Evolutionary conservation across 2,113 vertebrate genomes (phyloP).

Genomic region (Erinaceus europaeus): DNA sequence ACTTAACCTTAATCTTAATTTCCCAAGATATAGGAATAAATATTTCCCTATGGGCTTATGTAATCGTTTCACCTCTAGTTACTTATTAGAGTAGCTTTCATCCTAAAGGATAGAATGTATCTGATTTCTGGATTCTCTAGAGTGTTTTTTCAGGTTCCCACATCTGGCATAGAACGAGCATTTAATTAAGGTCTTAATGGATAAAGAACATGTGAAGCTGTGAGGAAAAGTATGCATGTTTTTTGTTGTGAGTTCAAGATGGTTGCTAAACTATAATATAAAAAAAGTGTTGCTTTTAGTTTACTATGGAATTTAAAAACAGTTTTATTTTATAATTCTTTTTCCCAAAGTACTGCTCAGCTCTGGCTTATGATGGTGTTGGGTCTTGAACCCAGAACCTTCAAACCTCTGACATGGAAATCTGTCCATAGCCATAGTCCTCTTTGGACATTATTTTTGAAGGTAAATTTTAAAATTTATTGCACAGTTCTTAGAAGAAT

Average conservation of each 20-base stretch:
- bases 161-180: neutral
- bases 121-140: neutral
- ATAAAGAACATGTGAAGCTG: neutral
- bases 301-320: too few species aligned
- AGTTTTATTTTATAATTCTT: too few species aligned
- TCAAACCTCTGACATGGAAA: too few species aligned
- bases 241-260: neutral
- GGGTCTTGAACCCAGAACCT: too few species aligned
- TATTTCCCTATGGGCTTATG: neutral
- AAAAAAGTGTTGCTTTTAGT: neutral
- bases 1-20: slow-evolving; percentile 30
- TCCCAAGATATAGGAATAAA: neutral
- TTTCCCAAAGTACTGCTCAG: too few species aligned
- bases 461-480: neutral
- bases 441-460: neutral
- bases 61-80: neutral
- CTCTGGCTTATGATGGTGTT: too few species aligned
- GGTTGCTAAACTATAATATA: neutral
- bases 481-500: neutral
- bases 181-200: neutral
- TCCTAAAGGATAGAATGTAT: neutral
- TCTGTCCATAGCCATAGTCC: neutral
- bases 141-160: neutral
- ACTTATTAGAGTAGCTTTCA: neutral
- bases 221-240: neutral